These are phyloP conservation scores for Austrolebias charrua DNA, from an alignment of 2,797 vertebrate genomes.

Conservation along the genomic window DNA sequence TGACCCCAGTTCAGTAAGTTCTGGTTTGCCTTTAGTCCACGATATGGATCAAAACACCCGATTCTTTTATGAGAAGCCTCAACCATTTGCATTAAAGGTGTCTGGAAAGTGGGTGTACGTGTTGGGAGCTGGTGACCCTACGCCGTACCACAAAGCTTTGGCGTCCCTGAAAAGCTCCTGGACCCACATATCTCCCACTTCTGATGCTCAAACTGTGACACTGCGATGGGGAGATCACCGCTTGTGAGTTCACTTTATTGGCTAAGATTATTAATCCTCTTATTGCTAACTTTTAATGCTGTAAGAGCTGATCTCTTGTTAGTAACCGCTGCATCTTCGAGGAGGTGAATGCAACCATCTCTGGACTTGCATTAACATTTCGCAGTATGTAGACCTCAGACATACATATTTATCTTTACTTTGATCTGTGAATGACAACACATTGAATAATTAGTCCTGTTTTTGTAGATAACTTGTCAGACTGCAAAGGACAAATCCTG, in stretches of 20 bases:
- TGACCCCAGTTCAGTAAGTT: constrained; percentile 59
- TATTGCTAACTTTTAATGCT: too few relatives aligned
- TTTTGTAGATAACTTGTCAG: constrained; percentile 69
- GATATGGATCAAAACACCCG: background rate
- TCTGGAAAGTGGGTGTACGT: constrained; percentile 76
- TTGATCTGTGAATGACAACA: background rate
- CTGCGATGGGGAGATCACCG: constrained; percentile 71
- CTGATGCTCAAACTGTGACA: constrained; percentile 49
- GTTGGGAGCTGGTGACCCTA: constrained; percentile 72
- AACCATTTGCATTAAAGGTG: constrained; percentile 48
- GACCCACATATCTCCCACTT: constrained; percentile 63
- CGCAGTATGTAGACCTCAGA: constrained; percentile 62
- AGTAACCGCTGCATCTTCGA: constrained; percentile 65
- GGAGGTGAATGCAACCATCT: constrained; percentile 67
- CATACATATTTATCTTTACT: background rate
- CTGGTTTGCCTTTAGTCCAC: background rate
- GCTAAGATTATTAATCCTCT: background rate
- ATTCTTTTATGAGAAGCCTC: background rate
- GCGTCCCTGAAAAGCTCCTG: constrained; percentile 73
- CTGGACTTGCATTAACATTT: constrained; percentile 64
- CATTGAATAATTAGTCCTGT: background rate
- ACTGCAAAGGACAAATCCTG: constrained; percentile 73
- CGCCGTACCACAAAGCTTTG: constrained; percentile 69
- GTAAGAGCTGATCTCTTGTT: constrained; percentile 1
- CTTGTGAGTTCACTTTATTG: constrained; percentile 61